Evolutionary conservation across 2,888 invertebrate species (phyloP).

Genomic region (Stenichneumon culpator): DNA sequence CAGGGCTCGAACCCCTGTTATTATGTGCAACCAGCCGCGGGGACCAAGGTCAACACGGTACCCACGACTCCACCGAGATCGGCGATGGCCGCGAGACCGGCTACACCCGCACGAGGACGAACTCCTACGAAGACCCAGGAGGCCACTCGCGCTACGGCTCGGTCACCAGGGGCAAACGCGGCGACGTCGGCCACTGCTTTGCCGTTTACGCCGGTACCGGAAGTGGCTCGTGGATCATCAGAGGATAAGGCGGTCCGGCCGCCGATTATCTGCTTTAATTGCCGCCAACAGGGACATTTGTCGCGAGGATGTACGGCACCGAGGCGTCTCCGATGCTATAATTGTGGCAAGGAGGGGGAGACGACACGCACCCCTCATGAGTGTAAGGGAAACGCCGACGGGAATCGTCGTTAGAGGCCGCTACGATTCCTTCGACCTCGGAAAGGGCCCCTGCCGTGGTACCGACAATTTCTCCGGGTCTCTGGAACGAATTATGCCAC

Average conservation of each 20-base stretch:
- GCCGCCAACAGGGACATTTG: background rate
- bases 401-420: background rate
- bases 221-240: too few relatives aligned
- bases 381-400: background rate
- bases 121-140: too few relatives aligned
- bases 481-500: background rate
- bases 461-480: background rate
- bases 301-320: background rate
- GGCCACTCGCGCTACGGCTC: fast-evolving
- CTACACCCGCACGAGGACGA: too few relatives aligned
- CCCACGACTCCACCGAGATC: too few relatives aligned
- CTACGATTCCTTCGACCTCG: background rate
- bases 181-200: too few relatives aligned
- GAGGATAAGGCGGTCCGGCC: too few relatives aligned
- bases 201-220: too few relatives aligned
- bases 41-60: too few relatives aligned
- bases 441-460: background rate
- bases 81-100: too few relatives aligned
- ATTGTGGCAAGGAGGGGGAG: background rate
- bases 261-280: background rate
- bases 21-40: too few relatives aligned
- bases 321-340: background rate
- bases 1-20: too few relatives aligned
- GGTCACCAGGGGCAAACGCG: too few relatives aligned
- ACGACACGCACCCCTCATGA: background rate